Evolutionary conservation across 2,888 invertebrate species (phyloP).

Genomic region (Mayetiola destructor): DNA sequence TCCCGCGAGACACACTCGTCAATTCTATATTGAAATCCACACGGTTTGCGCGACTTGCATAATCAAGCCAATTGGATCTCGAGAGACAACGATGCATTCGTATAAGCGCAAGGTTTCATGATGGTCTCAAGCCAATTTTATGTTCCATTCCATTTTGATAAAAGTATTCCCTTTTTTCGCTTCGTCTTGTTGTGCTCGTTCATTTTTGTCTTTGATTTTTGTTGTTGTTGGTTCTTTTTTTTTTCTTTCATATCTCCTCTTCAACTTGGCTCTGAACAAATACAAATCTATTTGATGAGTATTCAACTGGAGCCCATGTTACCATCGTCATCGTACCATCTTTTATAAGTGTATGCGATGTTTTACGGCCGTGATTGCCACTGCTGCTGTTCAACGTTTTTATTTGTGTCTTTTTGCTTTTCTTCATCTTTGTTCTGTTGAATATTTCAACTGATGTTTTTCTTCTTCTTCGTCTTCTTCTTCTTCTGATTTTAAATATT

Average conservation of each 20-base stretch:
- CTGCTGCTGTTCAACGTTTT: not conserved
- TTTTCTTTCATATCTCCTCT: too few relatives aligned
- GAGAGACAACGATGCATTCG: not conserved
- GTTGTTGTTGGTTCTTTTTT: not conserved
- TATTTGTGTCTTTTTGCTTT: not conserved
- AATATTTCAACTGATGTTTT: too few relatives aligned
- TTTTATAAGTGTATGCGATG: not conserved
- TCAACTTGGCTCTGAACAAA: too few relatives aligned
- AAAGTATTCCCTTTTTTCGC: not conserved
- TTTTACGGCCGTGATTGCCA: not conserved
- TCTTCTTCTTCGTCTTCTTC: not conserved
- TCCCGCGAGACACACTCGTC: not conserved
- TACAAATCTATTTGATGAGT: conserved; percentile 11
- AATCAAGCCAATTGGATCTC: conserved; percentile 6
- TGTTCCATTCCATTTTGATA: too few relatives aligned
- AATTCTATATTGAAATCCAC: conserved; percentile 5
- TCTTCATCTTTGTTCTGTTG: too few relatives aligned
- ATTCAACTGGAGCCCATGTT: not conserved
- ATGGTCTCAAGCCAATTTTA: not conserved
- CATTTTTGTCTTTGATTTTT: not conserved
- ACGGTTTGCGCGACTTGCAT: conserved; percentile 10
- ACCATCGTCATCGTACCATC: not conserved
- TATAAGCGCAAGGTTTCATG: not conserved
- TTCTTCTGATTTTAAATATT: not conserved
- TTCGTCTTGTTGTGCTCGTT: not conserved